Evolutionary conservation across 2,113 vertebrate species (phyloP).

Genomic region (Apteryx owenii): DNA sequence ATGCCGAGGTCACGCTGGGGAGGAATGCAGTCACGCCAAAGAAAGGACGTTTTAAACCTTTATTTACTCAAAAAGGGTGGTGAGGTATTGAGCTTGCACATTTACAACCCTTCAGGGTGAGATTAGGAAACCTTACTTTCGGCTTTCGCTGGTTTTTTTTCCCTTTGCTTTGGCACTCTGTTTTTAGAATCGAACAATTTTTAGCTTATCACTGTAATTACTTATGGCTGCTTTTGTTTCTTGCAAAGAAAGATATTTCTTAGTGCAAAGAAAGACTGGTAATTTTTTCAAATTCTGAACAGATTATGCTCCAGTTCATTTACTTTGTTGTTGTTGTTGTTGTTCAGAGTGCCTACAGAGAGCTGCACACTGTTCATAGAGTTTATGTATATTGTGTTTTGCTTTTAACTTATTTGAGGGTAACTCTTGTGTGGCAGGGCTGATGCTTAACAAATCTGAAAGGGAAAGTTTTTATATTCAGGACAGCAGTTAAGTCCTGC

Average conservation of each 20-base stretch:
- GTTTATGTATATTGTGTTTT: background rate
- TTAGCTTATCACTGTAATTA: slow-evolving; percentile 28
- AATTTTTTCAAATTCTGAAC: slow-evolving; percentile 15
- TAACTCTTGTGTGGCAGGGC: background rate
- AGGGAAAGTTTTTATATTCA: background rate
- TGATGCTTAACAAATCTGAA: background rate
- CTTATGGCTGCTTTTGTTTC: slow-evolving; percentile 15
- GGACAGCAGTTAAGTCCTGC: background rate
- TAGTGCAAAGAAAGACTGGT: background rate
- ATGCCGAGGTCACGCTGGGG: slow-evolving; percentile 59
- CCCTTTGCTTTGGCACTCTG: background rate
- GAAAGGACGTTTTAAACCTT: slow-evolving; percentile 47
- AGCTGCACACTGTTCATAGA: background rate
- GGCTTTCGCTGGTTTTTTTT: slow-evolving; percentile 44
- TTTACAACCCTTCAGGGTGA: slow-evolving; percentile 42
- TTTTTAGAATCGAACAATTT: slow-evolving; percentile 30
- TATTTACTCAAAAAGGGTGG: slow-evolving; percentile 63
- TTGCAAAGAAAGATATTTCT: slow-evolving; percentile 16
- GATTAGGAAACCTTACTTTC: slow-evolving; percentile 7
- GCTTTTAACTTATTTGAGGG: background rate
- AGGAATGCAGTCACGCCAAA: slow-evolving; percentile 61
- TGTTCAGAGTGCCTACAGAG: background rate
- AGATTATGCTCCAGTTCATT: background rate
- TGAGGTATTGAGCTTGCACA: slow-evolving; percentile 42
- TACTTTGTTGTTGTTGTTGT: background rate